phyloP scores from a whole-genome alignment of 2,888 invertebrate species.

The Cylloceria caligata region DNA sequence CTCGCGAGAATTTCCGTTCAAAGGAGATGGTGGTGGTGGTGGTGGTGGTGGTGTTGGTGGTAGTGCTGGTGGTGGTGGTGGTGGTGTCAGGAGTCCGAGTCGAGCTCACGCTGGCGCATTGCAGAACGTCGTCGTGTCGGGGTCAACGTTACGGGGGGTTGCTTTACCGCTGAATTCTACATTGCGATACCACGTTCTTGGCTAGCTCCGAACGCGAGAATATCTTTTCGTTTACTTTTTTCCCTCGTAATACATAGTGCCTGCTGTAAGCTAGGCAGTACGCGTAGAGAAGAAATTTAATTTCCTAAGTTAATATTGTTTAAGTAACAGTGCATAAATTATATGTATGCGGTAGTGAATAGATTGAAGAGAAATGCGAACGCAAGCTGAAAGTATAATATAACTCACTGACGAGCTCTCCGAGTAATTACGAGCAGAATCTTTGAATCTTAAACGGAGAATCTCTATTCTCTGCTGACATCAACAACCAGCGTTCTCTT shows the following conservation, averaged over 20 bases:
- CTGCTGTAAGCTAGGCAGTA: neutral
- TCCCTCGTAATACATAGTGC: slow-evolving; percentile 28
- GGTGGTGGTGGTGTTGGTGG: slow-evolving; percentile 58
- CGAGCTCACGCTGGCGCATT: slow-evolving; percentile 70
- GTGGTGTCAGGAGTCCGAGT: slow-evolving; percentile 45
- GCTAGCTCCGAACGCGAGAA: slow-evolving; percentile 66
- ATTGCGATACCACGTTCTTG: slow-evolving; percentile 16
- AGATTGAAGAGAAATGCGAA: neutral
- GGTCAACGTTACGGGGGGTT: slow-evolving; percentile 62
- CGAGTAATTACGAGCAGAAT: neutral
- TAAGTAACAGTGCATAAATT: neutral
- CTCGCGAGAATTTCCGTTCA: slow-evolving; percentile 26
- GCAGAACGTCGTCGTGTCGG: slow-evolving; percentile 68
- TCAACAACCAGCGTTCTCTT: neutral
- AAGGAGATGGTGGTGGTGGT: slow-evolving; percentile 46
- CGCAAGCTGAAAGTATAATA: neutral
- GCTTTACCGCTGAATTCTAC: neutral
- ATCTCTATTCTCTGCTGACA: neutral
- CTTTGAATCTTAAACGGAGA: neutral
- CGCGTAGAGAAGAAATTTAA: slow-evolving; percentile 18
- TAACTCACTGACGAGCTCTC: neutral
- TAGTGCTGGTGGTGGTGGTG: slow-evolving; percentile 58
- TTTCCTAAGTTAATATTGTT: neutral
- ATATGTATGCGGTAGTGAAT: too few species aligned
- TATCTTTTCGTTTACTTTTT: slow-evolving; percentile 67